Evolutionary conservation across 2,113 vertebrate genomes (phyloP).

Genomic region (Labrus mixtus): DNA sequence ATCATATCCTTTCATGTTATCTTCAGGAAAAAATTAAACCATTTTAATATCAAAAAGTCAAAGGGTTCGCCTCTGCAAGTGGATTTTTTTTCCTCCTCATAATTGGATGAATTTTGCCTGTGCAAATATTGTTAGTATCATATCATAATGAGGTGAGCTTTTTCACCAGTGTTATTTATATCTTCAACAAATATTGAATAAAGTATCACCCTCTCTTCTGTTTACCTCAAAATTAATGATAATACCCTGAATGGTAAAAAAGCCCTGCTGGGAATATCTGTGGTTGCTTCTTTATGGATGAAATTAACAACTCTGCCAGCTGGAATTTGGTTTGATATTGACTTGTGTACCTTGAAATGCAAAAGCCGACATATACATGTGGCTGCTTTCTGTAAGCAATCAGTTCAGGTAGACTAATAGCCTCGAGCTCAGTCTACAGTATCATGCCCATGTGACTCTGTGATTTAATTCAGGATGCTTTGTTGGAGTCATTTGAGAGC

Average conservation of each 20-base stretch:
- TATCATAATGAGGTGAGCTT: not conserved
- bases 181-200: not conserved
- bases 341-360: slow-evolving; percentile 23
- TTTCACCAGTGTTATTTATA: not conserved
- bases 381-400: slow-evolving; percentile 36
- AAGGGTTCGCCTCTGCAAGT: no score
- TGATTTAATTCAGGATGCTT: slow-evolving; percentile 75
- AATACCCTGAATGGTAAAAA: not conserved
- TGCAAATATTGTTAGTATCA: not conserved
- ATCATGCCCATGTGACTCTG: slow-evolving; percentile 60
- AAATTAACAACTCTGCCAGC: not conserved
- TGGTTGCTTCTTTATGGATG: not conserved
- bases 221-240: not conserved
- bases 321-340: slow-evolving; percentile 17
- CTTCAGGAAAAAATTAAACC: not conserved
- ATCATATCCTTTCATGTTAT: not conserved
- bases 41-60: not conserved
- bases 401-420: slow-evolving; percentile 68
- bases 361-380: slow-evolving; percentile 21
- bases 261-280: not conserved
- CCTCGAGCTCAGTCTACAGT: slow-evolving; percentile 54
- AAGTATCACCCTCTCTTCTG: no score
- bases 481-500: slow-evolving; percentile 70
- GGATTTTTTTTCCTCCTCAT: no score
- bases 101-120: not conserved